A percentile compares a stretch with the other conserved stretches of the same genome.
Evolutionary conservation across 2,113 vertebrate genomes (phyloP).

Genomic region (Galbula dea): DNA sequence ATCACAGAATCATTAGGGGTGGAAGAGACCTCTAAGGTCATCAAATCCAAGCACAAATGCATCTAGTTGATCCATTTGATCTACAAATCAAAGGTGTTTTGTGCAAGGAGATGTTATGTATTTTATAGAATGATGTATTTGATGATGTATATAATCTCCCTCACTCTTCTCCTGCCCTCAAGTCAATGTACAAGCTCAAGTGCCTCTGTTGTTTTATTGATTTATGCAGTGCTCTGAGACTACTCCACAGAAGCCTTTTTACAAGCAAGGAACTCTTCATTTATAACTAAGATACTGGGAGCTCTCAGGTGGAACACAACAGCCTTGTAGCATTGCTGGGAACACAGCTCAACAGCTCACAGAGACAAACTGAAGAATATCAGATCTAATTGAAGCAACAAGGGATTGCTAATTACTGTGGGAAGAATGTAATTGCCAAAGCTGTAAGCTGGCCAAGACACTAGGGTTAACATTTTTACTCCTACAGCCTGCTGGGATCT

Average conservation of each 20-base stretch:
- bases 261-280: slow-evolving; percentile 48
- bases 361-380: slow-evolving; percentile 16
- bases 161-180: not conserved
- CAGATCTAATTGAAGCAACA: slow-evolving; percentile 23
- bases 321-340: not conserved
- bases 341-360: slow-evolving; percentile 6
- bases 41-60: too few species aligned
- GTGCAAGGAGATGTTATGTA: not conserved
- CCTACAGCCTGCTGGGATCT: not conserved
- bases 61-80: not conserved
- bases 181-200: slow-evolving; percentile 36
- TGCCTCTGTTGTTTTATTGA: slow-evolving; percentile 42
- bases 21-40: too few species aligned
- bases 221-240: slow-evolving; percentile 42
- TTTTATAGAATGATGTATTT: too few species aligned
- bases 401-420: slow-evolving; percentile 37
- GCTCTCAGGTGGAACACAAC: not conserved
- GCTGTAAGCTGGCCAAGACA: slow-evolving; percentile 26
- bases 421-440: slow-evolving; percentile 43
- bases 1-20: too few species aligned
- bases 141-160: too few species aligned
- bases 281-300: slow-evolving; percentile 53
- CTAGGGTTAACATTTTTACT: slow-evolving; percentile 20
- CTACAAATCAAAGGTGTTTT: not conserved
- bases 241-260: slow-evolving; percentile 12